phyloP scores from a whole-genome alignment of 2,888 invertebrate genomes.

The Cheilosia impressa region DNA sequence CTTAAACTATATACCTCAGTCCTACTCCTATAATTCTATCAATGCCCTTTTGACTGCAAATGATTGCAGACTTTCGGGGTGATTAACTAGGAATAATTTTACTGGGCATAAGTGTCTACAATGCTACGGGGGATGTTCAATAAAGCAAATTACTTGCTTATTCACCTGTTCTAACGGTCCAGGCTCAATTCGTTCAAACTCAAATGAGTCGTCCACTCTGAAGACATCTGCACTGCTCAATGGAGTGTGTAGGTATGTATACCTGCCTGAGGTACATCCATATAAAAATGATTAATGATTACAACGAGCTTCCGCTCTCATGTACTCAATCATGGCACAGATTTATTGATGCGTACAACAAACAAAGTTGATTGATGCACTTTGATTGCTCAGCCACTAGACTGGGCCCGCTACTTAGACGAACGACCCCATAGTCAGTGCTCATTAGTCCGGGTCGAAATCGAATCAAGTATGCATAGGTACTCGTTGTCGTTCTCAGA shows the following conservation, averaged over 20 bases:
- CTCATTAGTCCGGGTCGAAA: slow-evolving; percentile 47
- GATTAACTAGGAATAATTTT: too few relatives aligned
- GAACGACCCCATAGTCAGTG: slow-evolving; percentile 54
- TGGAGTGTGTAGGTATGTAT: not conserved
- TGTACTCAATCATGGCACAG: slow-evolving; percentile 33
- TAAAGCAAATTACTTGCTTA: too few relatives aligned
- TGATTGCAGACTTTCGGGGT: too few relatives aligned
- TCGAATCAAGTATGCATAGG: slow-evolving; percentile 15
- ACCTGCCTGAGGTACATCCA: slow-evolving; percentile 13
- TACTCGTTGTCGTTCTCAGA: not conserved
- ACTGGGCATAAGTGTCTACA: too few relatives aligned
- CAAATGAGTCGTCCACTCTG: too few relatives aligned
- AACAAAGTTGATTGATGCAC: slow-evolving; percentile 68
- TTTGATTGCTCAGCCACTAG: slow-evolving; percentile 55
- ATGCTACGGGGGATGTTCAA: too few relatives aligned
- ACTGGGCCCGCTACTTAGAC: slow-evolving; percentile 32
- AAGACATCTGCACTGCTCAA: too few relatives aligned
- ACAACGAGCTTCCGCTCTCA: slow-evolving; percentile 13
- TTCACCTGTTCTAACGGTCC: too few relatives aligned
- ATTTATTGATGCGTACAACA: slow-evolving; percentile 65
- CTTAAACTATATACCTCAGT: too few relatives aligned
- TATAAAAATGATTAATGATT: slow-evolving; percentile 58
- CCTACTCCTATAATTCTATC: too few relatives aligned
- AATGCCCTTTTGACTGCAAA: too few relatives aligned
- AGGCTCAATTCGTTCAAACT: too few relatives aligned